Evolutionary conservation across 2,888 invertebrate genomes (phyloP).

Genomic region (Hydriomena furcata): DNA sequence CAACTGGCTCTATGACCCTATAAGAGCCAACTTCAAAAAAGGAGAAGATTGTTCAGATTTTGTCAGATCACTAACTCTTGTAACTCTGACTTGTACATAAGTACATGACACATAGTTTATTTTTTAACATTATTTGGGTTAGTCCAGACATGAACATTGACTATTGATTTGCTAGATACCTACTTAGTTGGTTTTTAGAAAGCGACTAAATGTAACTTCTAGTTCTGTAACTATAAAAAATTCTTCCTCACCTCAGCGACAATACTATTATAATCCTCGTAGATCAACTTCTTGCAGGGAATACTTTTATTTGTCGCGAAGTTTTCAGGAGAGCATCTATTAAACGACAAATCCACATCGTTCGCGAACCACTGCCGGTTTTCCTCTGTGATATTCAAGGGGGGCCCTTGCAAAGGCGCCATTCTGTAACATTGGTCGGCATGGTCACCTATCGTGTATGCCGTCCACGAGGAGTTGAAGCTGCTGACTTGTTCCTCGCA

Average conservation of each 20-base stretch:
- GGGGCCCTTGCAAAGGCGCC: conserved; percentile 33
- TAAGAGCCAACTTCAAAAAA: no score
- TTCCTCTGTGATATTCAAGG: conserved; percentile 20
- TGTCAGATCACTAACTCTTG: no score
- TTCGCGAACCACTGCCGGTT: conserved; percentile 24
- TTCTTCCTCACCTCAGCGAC: conserved; percentile 84
- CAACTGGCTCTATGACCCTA: no score
- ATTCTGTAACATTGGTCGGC: conserved; percentile 68
- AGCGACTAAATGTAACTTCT: background rate
- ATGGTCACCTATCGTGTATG: conserved; percentile 61
- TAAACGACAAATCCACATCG: conserved; percentile 4
- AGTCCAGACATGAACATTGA: no score
- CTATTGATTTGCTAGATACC: no score
- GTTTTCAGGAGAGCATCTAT: conserved; percentile 60
- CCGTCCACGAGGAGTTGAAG: conserved; percentile 76
- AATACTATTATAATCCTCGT: conserved; percentile 85
- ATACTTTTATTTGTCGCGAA: conserved; percentile 59
- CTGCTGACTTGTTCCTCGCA: conserved; percentile 51
- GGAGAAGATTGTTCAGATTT: no score
- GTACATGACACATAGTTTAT: no score
- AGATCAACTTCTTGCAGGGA: conserved; percentile 81
- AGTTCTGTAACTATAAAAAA: background rate
- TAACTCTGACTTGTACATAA: no score
- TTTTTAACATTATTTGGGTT: no score
- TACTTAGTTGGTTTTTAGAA: no score